Evolutionary conservation across 1,140 invertebrate genomes (phyloP), one percentile per base, ranked within the genome.

Genomic region (Popillia japonica): DNA sequence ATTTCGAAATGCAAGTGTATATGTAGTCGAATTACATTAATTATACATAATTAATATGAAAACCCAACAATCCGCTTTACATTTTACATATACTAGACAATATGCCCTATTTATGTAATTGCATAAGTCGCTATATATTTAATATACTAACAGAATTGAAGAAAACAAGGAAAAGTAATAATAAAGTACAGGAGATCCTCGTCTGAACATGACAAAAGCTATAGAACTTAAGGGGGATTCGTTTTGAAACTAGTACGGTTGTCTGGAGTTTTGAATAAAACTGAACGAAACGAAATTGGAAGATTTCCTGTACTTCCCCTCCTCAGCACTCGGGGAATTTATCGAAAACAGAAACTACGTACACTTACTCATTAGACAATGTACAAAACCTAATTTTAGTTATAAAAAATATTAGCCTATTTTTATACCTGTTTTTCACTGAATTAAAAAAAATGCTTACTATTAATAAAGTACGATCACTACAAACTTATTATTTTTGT

Each of bases 301-400:
- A 17, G 14, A 72, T 23, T 20, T 20, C 10, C 55, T 77, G 55
- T 3, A 48, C 17, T 3, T 48, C 17, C 17, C 17, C 11, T 48
- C 3, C 17, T 48, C 40, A 20, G 17, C n/a, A 40, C 27, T 72
- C 72, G 6, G n/a, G 75, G 14, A 78, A 9, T 41, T 44, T 40
- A 11, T 78, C 48, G 55, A 55, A 72, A 76, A 55, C 59, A 78
- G 76, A 76, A 64, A 77, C 48, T 80, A 77, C 78, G 77, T 77
- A 80, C 79, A 79, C 59, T 61, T 81, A 82, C 78, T 79, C 82
- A 82, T 77, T 86, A 83, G 85, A 86, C 83, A 86, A 86, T 86
- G 84, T 86, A 86, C 85, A 86, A 86, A 86, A 86, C 82, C 83
- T 86, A 85, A n/a, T n/a, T 83, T 79, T 79, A 82, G 80, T 83